Base-by-base conservation (phyloP, 2,797 vertebrate species). In the Pristis pectinata region DNA sequence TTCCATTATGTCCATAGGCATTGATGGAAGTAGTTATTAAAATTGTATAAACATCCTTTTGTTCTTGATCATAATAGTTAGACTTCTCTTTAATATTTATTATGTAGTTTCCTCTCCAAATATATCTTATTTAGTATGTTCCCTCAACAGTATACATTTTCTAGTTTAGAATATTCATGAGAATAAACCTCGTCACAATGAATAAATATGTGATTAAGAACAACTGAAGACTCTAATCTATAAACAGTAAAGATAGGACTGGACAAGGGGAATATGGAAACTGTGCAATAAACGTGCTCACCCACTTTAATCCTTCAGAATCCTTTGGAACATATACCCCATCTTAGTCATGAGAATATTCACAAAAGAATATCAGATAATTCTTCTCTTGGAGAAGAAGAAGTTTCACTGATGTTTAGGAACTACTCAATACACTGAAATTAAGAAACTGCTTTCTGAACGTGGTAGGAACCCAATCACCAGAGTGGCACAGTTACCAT, bases 171-270 rank as follows among this genome's bases (percentile, higher is more conserved):
- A 64, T 64, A 37, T 41, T 64, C 19, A 64, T 37, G 59, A 37
- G 87, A 24, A 96, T 94, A 97, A 97, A 97, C 96, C 96, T 97
- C 96, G 97, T 97, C 97, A 97, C 27, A 97, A 96, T 96, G 96
- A 96, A 96, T 97, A 97, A 96, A 96, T 96, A 94, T 96, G 96
- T 96, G 97, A 96, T 96, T 97, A 97, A 96, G 95, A 93, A 96
- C 96, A 96, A 97, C 96, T 96, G 95, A 96, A 97, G 97, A 95
- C 96, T 95, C 95, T 96, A 95, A 96, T 97, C 97, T 97, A 96
- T 97, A 97, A 96, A 96, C 95, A 97, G 96, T 96, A 97, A 97
- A 97, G 97, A 97, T 96, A 97, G 96, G 97, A 97, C 97, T 97
- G 97, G 96, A 96, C 97, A 96, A 97, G 96, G 97, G 97, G 97